Base-by-base conservation (phyloP, 2,888 invertebrate genomes). In the Halocaridina rubra region DNA sequence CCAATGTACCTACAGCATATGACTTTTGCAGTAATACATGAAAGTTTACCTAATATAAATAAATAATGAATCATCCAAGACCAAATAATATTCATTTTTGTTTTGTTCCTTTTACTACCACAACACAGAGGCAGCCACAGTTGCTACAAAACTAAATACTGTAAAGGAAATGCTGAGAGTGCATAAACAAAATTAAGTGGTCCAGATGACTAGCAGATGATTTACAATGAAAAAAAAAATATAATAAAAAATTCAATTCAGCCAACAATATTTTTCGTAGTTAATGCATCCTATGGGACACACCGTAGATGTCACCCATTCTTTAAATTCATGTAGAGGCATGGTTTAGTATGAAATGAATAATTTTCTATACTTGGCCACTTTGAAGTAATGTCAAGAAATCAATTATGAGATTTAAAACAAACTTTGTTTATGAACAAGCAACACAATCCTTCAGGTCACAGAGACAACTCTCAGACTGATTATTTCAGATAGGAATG, bases 101-200 rank as follows among this genome's bases (percentile, higher is more conserved):
- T 72, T 72, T 32, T 72, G 19, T 39, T 74, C 69, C 61, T 75
- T 64, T 74, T 32, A 64, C 81, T 82, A 82, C 77, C 77, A 82
- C 77, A 82, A 82, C 82, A 82, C 77, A 27, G 72, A 82, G 77
- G 77, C 82, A 69, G 82, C 82, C 82, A 82, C 77, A 61, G 77
- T 77, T 71, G 46, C 82, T 82, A 82, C 77, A 77, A 33, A 77
- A 77, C 33, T 59, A 77, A 46, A 64, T 24, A 74, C 46, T 53
- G 75, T 82, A 29, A 71, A 69, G 59, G 46, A 22, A 29, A n/a
- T n/a, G 32, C 19, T 69, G n/a, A 27, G 46, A 82, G 33, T n/a
- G 64, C 81, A 64, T 72, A 75, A 78, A 71, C 80, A 80, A 24
- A 64, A 69, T 46, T 27, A 19, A 67, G 30, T 53, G 53, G 16